These are phyloP conservation scores for Panopea generosa DNA, from an alignment of 2,888 invertebrate species.

Conservation along the genomic window DNA sequence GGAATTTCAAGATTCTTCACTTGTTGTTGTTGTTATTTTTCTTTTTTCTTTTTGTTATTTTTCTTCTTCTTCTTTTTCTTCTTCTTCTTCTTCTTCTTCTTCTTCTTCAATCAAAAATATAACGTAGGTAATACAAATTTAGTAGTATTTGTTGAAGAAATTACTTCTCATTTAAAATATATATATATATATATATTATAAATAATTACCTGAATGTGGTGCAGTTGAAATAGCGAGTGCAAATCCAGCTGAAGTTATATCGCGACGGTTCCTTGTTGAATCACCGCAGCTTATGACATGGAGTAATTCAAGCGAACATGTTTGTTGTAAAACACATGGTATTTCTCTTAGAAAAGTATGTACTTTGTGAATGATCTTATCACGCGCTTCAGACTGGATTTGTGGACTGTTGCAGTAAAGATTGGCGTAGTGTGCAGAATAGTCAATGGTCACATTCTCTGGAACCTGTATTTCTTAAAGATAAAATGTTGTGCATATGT, in stretches of 20 bases:
- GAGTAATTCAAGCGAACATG: neutral
- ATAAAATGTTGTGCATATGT: too few species aligned
- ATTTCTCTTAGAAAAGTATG: neutral
- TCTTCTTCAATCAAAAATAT: too few species aligned
- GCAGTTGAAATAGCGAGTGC: neutral
- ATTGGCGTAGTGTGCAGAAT: neutral
- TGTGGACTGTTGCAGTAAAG: neutral
- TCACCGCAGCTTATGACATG: neutral
- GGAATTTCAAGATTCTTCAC: too few species aligned
- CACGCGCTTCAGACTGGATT: neutral
- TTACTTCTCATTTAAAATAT: too few species aligned
- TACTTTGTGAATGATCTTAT: neutral
- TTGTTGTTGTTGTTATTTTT: too few species aligned
- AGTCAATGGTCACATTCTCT: conserved; percentile 8
- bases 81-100: too few species aligned
- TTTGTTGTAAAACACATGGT: conserved; percentile 4
- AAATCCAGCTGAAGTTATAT: neutral
- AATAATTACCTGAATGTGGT: neutral
- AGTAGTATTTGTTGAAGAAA: too few species aligned
- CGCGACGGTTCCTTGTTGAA: neutral
- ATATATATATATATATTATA: too few species aligned
- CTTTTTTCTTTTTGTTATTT: too few species aligned
- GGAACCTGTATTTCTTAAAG: conserved; percentile 9
- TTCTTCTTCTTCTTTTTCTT: too few species aligned
- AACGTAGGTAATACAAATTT: too few species aligned